phyloP scores from a whole-genome alignment of 2,888 invertebrate species.

The Candidula unifasciata region DNA sequence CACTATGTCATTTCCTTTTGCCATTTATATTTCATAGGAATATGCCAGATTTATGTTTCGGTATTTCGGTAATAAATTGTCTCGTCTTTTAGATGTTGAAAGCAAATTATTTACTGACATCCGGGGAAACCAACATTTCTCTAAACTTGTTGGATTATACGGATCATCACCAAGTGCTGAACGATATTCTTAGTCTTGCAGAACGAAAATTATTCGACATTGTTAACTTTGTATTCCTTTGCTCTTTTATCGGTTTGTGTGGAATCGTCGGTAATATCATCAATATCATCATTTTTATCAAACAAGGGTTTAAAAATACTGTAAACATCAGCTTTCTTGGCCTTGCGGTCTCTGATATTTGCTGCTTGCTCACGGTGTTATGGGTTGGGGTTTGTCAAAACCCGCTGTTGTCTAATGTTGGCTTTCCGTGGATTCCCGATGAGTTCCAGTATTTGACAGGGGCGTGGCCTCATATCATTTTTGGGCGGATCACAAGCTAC shows the following conservation, averaged over 20 bases:
- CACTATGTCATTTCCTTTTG: too few species aligned
- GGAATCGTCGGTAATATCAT: background rate
- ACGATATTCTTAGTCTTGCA: too few species aligned
- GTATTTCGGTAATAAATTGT: too few species aligned
- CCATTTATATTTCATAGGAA: too few species aligned
- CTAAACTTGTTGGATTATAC: too few species aligned
- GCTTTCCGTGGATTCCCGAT: background rate
- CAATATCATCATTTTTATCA: background rate
- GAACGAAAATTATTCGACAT: background rate
- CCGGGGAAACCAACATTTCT: too few species aligned
- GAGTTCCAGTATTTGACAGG: background rate
- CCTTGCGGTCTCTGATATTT: background rate
- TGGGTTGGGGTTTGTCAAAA: background rate
- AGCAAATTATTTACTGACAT: too few species aligned
- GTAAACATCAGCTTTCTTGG: background rate
- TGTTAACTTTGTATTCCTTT: background rate
- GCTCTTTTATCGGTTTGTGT: background rate
- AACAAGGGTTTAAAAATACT: background rate
- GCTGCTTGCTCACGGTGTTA: background rate
- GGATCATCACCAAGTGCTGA: too few species aligned
- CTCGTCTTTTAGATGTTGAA: too few species aligned
- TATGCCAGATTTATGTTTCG: too few species aligned
- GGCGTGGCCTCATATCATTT: background rate
- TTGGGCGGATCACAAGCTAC: background rate
- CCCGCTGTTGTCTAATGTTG: background rate